phyloP scores from a whole-genome alignment of 2,797 vertebrate genomes.

The Malacoctenus gilli region DNA sequence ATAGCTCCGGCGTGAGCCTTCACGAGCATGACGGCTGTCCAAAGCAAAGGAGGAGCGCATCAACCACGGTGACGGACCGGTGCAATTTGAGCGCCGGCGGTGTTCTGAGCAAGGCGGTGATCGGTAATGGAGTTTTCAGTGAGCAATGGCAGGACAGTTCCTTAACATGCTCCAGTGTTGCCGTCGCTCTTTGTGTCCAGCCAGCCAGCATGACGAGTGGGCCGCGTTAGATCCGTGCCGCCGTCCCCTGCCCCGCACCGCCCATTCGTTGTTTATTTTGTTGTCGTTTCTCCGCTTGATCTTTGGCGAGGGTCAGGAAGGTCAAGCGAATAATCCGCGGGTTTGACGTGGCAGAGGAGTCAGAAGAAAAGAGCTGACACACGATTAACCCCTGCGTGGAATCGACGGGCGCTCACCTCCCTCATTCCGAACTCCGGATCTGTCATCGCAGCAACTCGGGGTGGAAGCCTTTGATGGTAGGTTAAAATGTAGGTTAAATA shows the following conservation, averaged over 20 bases:
- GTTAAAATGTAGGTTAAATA: slow-evolving; percentile 84
- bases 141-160: slow-evolving; percentile 9
- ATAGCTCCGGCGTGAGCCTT: slow-evolving; percentile 56
- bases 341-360: slow-evolving; percentile 25
- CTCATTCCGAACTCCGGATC: slow-evolving; percentile 58
- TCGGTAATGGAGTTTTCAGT: slow-evolving; percentile 37
- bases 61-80: slow-evolving; percentile 34
- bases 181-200: slow-evolving; percentile 22
- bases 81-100: slow-evolving; percentile 12
- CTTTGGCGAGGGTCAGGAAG: slow-evolving; percentile 32
- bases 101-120: slow-evolving; percentile 25
- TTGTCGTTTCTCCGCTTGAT: slow-evolving; percentile 14
- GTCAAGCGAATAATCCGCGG: slow-evolving; percentile 22
- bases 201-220: slow-evolving; percentile 10
- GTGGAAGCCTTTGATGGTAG: slow-evolving; percentile 73
- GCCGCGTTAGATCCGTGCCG: neutral
- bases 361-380: slow-evolving; percentile 27
- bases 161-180: slow-evolving; percentile 13
- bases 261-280: no score
- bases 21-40: slow-evolving; percentile 46
- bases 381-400: slow-evolving; percentile 57
- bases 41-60: slow-evolving; percentile 46
- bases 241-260: neutral
- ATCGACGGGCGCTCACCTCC: slow-evolving; percentile 43
- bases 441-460: slow-evolving; percentile 60